phyloP scores from a whole-genome alignment of 2,888 invertebrate genomes.

The Heliconius sara region DNA sequence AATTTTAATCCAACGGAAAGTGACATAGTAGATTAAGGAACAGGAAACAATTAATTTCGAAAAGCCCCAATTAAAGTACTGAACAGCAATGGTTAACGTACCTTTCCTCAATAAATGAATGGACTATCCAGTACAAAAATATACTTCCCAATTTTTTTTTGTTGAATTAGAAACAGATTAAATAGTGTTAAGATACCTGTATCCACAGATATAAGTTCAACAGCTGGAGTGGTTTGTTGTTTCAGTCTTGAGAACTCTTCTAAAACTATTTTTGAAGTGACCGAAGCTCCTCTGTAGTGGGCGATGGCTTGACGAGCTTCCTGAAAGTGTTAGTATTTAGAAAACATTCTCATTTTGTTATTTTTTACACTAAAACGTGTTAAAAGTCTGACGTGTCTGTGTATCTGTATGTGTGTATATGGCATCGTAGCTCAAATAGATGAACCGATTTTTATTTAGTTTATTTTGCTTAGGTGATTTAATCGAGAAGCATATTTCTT shows the following conservation, averaged over 20 bases:
- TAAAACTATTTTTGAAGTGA: conserved; percentile 63
- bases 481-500: too few relatives aligned
- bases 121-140: background rate
- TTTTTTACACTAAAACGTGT: background rate
- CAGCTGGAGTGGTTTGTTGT: conserved; percentile 66
- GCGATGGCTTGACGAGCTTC: conserved; percentile 56
- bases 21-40: too few relatives aligned
- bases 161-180: background rate
- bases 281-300: conserved; percentile 65
- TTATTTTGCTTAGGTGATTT: too few relatives aligned
- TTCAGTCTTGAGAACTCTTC: conserved; percentile 70
- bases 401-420: too few relatives aligned
- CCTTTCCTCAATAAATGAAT: too few relatives aligned
- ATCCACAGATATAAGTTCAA: conserved; percentile 67
- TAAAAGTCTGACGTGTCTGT: too few relatives aligned
- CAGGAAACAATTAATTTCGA: too few relatives aligned
- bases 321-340: conserved; percentile 16
- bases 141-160: background rate
- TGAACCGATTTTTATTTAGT: too few relatives aligned
- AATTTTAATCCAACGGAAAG: too few relatives aligned
- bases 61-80: too few relatives aligned
- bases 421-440: too few relatives aligned
- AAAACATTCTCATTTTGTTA: background rate
- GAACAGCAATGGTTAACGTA: too few relatives aligned
- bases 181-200: conserved; percentile 46